Evolutionary conservation across 2,797 vertebrate genomes (phyloP).

Genomic region (Muraenolepis orangiensis): DNA sequence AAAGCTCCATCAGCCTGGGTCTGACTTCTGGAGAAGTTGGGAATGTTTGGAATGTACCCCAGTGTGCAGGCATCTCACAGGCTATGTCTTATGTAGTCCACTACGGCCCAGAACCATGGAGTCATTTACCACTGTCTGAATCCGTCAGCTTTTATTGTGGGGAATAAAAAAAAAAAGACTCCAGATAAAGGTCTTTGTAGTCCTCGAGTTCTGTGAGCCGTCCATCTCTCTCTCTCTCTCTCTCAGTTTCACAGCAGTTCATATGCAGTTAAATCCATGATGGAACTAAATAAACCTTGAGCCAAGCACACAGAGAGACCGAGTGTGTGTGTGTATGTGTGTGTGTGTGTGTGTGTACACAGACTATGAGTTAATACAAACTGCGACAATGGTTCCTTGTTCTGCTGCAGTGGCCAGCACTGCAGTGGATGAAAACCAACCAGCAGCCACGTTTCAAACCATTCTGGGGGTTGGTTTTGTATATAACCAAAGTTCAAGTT

Average conservation of each 20-base stretch:
- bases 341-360: slow-evolving; percentile 22
- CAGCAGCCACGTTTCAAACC: slow-evolving; percentile 53
- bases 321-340: slow-evolving; percentile 16
- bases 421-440: slow-evolving; percentile 73
- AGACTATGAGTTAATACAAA: slow-evolving; percentile 72
- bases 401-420: slow-evolving; percentile 62
- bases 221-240: slow-evolving; percentile 40
- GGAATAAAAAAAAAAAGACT: not conserved
- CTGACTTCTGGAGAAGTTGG: not conserved
- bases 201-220: too few species aligned
- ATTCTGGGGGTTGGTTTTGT: slow-evolving; percentile 36
- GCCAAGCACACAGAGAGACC: slow-evolving; percentile 61
- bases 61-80: not conserved
- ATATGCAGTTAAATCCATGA: slow-evolving; percentile 73
- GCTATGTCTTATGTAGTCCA: not conserved
- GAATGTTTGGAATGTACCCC: not conserved
- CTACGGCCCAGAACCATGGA: too few species aligned
- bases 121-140: not conserved
- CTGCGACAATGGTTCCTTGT: slow-evolving; percentile 76
- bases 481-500: slow-evolving; percentile 35
- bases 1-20: not conserved
- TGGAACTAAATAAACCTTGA: slow-evolving; percentile 59
- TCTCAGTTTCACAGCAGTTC: slow-evolving; percentile 54
- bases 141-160: not conserved
- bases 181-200: not conserved